Conservation (phyloP, 2,113 vertebrate species). For the Rhinoptilus africanus region DNA sequence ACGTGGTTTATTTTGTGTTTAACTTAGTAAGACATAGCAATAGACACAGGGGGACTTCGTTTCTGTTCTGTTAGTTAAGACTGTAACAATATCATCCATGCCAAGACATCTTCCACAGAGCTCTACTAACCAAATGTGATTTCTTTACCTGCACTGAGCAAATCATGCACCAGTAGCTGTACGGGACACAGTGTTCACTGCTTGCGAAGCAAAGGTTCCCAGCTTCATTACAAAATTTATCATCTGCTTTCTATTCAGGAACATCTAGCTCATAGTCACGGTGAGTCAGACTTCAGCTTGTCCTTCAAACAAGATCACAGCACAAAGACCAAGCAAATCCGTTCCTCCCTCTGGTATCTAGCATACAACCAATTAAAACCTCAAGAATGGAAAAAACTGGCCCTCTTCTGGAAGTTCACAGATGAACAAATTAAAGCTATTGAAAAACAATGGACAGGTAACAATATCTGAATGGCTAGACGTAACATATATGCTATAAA, state of each 20-base stretch:
- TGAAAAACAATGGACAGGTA: constrained; percentile 90
- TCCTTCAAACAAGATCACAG: constrained; percentile 91
- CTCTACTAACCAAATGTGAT: fast-evolving
- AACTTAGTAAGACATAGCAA: background rate
- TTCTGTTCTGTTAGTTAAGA: background rate
- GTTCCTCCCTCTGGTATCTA: constrained; percentile 81
- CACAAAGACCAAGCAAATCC: constrained; percentile 78
- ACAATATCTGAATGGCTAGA: background rate
- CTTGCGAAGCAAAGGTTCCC: background rate
- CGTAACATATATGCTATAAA: background rate
- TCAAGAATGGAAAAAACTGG: constrained; percentile 84
- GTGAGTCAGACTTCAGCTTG: constrained; percentile 60
- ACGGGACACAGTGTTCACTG: background rate
- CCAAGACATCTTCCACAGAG: background rate
- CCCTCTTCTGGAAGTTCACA: constrained; percentile 81
- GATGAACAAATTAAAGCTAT: constrained; percentile 83
- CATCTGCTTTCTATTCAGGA: constrained; percentile 73
- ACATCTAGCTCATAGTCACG: constrained; percentile 50
- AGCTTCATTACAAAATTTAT: background rate
- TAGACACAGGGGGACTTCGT: background rate
- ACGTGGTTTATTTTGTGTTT: background rate
- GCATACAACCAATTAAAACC: constrained; percentile 81
- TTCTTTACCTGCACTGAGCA: background rate
- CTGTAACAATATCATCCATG: background rate
- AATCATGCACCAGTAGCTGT: background rate